Percentiles rank a stretch among this genome's conserved stretches.
Conservation (phyloP, 2,797 vertebrate species). For the Sparidentex hasta region DNA sequence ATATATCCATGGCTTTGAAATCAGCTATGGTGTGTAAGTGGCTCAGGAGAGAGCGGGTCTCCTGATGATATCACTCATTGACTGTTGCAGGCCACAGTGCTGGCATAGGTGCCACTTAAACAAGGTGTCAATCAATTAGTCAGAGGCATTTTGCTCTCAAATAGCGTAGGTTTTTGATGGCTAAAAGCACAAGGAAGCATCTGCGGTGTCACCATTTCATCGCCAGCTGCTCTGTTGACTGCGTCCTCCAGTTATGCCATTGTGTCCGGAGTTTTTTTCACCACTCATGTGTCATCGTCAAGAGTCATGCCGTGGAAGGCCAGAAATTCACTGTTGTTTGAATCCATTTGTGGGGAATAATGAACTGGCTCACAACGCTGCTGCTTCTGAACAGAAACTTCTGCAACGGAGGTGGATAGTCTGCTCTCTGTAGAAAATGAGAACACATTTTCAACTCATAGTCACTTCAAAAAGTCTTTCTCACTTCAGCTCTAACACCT, state of each 20-base stretch:
- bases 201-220: no score
- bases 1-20: no score
- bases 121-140: no score
- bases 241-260: background rate
- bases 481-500: slow-evolving; percentile 48
- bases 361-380: slow-evolving; percentile 5
- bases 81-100: no score
- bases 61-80: no score
- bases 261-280: background rate
- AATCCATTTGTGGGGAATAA: slow-evolving; percentile 23
- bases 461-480: slow-evolving; percentile 32
- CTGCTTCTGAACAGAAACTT: background rate
- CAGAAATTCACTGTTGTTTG: background rate
- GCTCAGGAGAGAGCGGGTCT: no score
- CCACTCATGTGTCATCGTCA: slow-evolving; percentile 9
- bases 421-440: slow-evolving; percentile 5
- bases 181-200: background rate
- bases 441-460: slow-evolving; percentile 24
- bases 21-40: no score
- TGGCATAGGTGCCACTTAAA: no score
- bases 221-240: background rate
- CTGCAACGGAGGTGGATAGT: background rate
- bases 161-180: no score
- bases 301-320: background rate
- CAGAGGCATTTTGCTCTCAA: no score